Evolutionary conservation across 2,113 vertebrate species (phyloP), one percentile per base, ranked within the genome.

Genomic region (Cyprinodon variegatus): DNA sequence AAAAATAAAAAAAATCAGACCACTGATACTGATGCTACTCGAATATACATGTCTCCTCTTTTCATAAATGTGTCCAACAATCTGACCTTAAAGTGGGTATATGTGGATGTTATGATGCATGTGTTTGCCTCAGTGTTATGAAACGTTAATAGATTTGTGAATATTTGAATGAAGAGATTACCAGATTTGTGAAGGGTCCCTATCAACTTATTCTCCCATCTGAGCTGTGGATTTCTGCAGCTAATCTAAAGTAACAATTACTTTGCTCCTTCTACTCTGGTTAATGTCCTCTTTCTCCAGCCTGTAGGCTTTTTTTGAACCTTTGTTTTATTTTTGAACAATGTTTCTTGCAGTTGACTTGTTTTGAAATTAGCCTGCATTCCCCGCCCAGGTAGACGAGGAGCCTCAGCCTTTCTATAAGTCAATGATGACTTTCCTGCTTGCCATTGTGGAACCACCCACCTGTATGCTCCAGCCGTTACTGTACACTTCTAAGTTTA

Each of bases 21-120:
- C 70, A 39, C 12, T 36, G 0, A 39, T 48, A 67, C 65, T 67
- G 81, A 86, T 83, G 86, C 82, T 85, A 76, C 69, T 65, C 65
- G 82, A 41, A 41, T 41, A 6, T 41, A 72, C 72, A 79, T 70
- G 68, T 74, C 72, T 12, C 67, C 57, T 66, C 67, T 70, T 45
- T 66, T 15, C 38, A 0, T 1, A 61, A 61, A 36, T 38, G 39
- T 40, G 81, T 81, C 61, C 36, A 7, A 64, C 39, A 41, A 36
- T 43, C n/a, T 77, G 78, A 81, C 74, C 67, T 65, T 64, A 72
- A n/a, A 46, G 22, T 81, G 4, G 74, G 73, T 74, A 84, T 68
- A 76, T 11, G 63, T 15, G 17, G 45, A 61, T 59, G 65, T 22
- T 50, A 67, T 14, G 62, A 50, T 78, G 41, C 66, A 77, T 13